Base-by-base conservation (phyloP, 2,113 vertebrate genomes). In the Callospermophilus lateralis region DNA sequence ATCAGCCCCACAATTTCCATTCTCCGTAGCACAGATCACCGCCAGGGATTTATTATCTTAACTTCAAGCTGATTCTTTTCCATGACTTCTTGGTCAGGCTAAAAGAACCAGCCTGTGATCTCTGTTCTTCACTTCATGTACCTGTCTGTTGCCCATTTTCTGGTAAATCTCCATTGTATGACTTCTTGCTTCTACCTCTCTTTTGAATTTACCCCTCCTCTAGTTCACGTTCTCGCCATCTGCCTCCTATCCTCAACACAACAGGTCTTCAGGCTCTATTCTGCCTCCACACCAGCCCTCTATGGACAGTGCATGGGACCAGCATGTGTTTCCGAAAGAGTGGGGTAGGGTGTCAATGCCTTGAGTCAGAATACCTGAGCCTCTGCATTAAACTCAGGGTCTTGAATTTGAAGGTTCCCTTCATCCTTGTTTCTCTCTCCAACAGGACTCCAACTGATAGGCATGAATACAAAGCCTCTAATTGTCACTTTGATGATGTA, bases 321-420 rank as follows among this genome's bases (percentile, higher is more conserved):
- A 37, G 0, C 7, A 32, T 45, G 45, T 8, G 45, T 92, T 92
- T 87, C 84, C 80, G 26, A 80, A 42, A 90, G 70, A 53, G 34
- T 4, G 19, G 6, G 3, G 4, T 0, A 4, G 45, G 15, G 0
- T 73, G 13, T 70, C 58, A 58, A 0, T 61, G 32, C 3, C 68
- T 20, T 16, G 13, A 72, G 37, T 55, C 72, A 28, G 15, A 28
- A 19, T 12, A 28, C 34, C 30, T 16, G 2, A 39, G 28, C 9
- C 30, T 89, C 28, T 72, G 11, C 22, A 16, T 87, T 68, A 42
- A 70, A 11, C 51, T 16, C 30, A 34, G 20, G 7, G 17, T 53
- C 51, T 80, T 74, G 39, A 15, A 26, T 70, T 67, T 6, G 79
- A 67, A 88, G 26, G 12, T 10, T 79, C 19, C 34, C 19, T 51